phyloP scores from a whole-genome alignment of 2,797 vertebrate species.

The Yasuhikotakia modesta region DNA sequence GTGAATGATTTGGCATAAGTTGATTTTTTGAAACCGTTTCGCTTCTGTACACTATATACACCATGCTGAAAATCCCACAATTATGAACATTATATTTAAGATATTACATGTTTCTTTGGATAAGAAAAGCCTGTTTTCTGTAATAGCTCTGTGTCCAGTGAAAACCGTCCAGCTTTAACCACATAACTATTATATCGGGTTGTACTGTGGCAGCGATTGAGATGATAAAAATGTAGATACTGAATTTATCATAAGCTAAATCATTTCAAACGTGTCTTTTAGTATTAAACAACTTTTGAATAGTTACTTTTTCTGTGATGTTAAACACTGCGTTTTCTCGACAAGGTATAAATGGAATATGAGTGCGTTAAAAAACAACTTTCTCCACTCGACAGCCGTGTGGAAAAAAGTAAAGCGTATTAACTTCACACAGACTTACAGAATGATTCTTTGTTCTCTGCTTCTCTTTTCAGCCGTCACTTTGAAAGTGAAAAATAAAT shows the following conservation, averaged over 20 bases:
- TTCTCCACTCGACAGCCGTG: constrained; percentile 58
- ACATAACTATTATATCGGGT: constrained; percentile 18
- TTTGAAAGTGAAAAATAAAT: constrained; percentile 77
- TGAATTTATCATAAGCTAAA: not conserved
- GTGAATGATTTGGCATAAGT: constrained; percentile 21
- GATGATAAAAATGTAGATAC: not conserved
- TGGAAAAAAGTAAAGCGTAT: constrained; percentile 62
- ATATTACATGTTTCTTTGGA: constrained; percentile 42
- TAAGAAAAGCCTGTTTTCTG: constrained; percentile 16
- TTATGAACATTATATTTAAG: constrained; percentile 39
- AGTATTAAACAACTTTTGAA: constrained; percentile 25
- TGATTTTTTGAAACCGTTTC: constrained; percentile 32
- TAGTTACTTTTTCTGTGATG: constrained; percentile 58
- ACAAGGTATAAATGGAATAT: constrained; percentile 56
- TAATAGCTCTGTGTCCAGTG: constrained; percentile 1
- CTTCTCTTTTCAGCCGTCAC: constrained; percentile 69
- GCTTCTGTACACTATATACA: constrained; percentile 8
- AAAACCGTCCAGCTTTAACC: not conserved
- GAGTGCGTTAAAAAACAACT: constrained; percentile 39
- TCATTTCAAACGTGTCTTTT: not conserved
- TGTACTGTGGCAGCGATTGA: not conserved
- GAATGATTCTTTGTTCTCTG: constrained; percentile 75
- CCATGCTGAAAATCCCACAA: constrained; percentile 13
- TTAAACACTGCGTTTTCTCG: constrained; percentile 67
- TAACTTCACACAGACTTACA: constrained; percentile 69